Conservation (phyloP, 1,140 invertebrate species). For the Eueides isabella region DNA sequence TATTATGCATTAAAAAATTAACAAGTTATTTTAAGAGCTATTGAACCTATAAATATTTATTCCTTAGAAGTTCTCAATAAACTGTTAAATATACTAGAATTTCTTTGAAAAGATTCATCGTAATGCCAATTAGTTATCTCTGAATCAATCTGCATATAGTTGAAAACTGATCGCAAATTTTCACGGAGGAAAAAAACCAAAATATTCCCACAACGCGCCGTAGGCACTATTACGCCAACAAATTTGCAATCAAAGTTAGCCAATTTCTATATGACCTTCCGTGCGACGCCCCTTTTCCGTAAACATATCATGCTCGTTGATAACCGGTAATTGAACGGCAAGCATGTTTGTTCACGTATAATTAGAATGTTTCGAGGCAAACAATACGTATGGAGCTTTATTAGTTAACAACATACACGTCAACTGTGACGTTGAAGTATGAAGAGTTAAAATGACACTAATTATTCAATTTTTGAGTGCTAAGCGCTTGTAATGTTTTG, state of each 20-base stretch:
- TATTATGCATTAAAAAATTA: no score
- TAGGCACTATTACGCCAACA: background rate
- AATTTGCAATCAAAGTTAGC: background rate
- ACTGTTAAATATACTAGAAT: no score
- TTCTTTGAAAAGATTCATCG: no score
- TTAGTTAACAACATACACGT: conserved; percentile 37
- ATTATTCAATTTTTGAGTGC: background rate
- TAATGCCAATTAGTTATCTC: no score
- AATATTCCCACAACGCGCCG: no score
- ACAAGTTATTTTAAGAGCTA: no score
- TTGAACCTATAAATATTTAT: no score
- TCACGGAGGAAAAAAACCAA: no score
- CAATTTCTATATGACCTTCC: background rate
- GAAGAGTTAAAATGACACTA: background rate
- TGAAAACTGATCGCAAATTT: no score
- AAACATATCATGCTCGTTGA: conserved; percentile 37
- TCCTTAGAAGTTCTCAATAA: no score
- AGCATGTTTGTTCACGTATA: conserved; percentile 45
- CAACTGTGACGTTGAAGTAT: background rate
- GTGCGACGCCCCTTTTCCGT: conserved; percentile 30
- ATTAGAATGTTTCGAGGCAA: conserved; percentile 47
- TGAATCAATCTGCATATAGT: no score
- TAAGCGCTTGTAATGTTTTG: background rate
- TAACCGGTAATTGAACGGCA: conserved; percentile 52
- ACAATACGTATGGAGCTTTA: conserved; percentile 38